Conservation (phyloP, 2,113 vertebrate genomes). For the Apteryx mantelli region DNA sequence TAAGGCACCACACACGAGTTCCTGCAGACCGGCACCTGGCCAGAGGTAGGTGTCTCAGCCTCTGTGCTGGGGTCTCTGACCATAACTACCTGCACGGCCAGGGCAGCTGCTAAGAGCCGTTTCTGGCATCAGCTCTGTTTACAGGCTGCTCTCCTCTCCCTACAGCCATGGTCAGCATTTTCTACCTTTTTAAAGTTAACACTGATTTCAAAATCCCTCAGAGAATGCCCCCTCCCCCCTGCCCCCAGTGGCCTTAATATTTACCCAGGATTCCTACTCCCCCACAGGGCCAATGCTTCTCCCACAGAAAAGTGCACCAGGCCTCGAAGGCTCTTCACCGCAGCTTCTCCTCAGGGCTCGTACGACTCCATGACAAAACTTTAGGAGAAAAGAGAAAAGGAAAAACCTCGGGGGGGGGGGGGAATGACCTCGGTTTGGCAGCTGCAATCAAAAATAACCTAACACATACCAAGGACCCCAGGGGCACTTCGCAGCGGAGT, state of each 20-base stretch:
- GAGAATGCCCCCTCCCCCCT: not conserved
- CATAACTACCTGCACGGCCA: not conserved
- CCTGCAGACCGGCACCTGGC: not conserved
- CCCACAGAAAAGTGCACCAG: not conserved
- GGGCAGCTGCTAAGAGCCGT: fast-evolving
- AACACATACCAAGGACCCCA: fast-evolving
- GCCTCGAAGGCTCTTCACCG: not conserved
- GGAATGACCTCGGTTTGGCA: not conserved
- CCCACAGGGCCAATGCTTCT: fast-evolving
- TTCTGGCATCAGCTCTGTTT: not conserved
- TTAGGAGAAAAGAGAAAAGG: fast-evolving
- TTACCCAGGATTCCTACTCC: fast-evolving
- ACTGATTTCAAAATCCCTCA: not conserved
- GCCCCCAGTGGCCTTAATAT: not conserved
- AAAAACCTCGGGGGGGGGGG: not conserved
- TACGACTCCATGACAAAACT: not conserved
- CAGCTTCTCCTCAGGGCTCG: not conserved
- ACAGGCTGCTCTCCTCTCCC: not conserved
- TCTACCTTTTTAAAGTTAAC: not conserved
- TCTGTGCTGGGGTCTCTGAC: not conserved
- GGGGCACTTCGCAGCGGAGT: not conserved
- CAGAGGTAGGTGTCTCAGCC: not conserved
- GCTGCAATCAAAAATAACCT: not conserved
- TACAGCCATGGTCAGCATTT: too few relatives aligned
- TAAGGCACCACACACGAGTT: not conserved